These are phyloP conservation scores for Zaprionus vittiger DNA, from an alignment of 1,140 invertebrate genomes.

Conservation along the genomic window DNA sequence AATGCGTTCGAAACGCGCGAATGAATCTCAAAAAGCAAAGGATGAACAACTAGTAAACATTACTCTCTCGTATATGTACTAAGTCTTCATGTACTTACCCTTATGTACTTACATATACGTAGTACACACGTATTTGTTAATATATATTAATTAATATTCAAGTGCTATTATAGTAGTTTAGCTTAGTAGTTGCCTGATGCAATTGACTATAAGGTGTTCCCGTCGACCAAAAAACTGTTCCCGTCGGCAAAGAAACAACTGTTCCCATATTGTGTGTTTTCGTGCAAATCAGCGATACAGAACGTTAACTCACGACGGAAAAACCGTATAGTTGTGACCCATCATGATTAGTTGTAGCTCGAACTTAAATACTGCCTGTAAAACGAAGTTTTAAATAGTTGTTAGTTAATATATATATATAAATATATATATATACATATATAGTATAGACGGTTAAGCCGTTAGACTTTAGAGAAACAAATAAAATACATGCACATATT, in stretches of 20 bases:
- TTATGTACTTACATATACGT: slow-evolving; percentile 23
- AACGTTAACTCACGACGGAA: background rate
- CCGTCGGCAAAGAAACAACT: background rate
- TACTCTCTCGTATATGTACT: slow-evolving; percentile 53
- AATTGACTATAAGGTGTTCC: background rate
- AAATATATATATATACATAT: too few species aligned
- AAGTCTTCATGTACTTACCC: slow-evolving; percentile 33
- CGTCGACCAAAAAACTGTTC: background rate
- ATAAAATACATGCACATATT: background rate
- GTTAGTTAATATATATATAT: slow-evolving; percentile 23
- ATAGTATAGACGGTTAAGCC: slow-evolving; percentile 22
- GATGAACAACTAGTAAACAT: slow-evolving; percentile 10
- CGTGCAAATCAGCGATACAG: background rate
- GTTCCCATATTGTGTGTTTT: background rate
- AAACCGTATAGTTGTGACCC: background rate
- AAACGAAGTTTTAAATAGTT: slow-evolving; percentile 69
- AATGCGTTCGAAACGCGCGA: background rate
- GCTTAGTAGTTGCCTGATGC: background rate
- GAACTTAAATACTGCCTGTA: slow-evolving; percentile 67
- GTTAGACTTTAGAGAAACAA: slow-evolving; percentile 20
- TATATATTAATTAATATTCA: slow-evolving; percentile 9
- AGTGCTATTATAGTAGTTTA: slow-evolving; percentile 14
- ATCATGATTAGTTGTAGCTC: slow-evolving; percentile 38
- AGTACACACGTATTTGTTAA: background rate
- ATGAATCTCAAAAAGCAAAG: slow-evolving; percentile 20